Base-by-base conservation (phyloP, 2,113 vertebrate species). In the Oplegnathus fasciatus region DNA sequence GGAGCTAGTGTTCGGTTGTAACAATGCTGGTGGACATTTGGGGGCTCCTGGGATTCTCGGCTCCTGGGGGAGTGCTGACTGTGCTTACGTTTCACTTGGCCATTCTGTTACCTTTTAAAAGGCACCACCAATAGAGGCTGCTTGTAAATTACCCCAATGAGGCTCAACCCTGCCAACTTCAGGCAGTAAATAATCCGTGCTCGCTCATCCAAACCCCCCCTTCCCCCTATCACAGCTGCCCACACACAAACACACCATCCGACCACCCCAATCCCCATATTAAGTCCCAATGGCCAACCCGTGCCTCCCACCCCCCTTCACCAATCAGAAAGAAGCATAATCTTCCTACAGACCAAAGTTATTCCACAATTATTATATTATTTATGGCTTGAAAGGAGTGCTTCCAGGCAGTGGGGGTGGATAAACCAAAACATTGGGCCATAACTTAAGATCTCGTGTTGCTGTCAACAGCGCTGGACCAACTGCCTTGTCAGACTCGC, bases 181-280 rank as follows among this genome's bases (percentile, higher is more conserved):
- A 89, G 89, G 85, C 78, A 95, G 94, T 96, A 97, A 97, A 97
- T 97, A 95, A 96, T 94, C 91, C 26, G 67, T 83, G 78, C 94
- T 90, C 87, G 90, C 92, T 95, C 89, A 91, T 94, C 95, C 93
- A 95, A 96, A 86, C 80, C 62, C 18, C 71, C 86, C 93, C 89
- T 89, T 93, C 82, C 86, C 83, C 92, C 90, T 90, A 91, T 92
- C 89, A 90, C 95, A 94, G 75, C 84, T 92, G 87, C 93, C 88
- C 93, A 93, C 93, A 93, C 90, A 85, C 93, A 93, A 87, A 86
- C 86, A 88, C 86, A 89, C 75, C 79, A 83, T 76, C 84, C 68
- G 74, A 83, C 87, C 85, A 79, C 85, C 89, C 82, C 58, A 71
- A 78, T 82, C 75, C 72, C 64, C 72, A 73, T 81, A 70, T 77